Conservation (phyloP, 2,113 vertebrate species). For the Neopipo cinnamomea region DNA sequence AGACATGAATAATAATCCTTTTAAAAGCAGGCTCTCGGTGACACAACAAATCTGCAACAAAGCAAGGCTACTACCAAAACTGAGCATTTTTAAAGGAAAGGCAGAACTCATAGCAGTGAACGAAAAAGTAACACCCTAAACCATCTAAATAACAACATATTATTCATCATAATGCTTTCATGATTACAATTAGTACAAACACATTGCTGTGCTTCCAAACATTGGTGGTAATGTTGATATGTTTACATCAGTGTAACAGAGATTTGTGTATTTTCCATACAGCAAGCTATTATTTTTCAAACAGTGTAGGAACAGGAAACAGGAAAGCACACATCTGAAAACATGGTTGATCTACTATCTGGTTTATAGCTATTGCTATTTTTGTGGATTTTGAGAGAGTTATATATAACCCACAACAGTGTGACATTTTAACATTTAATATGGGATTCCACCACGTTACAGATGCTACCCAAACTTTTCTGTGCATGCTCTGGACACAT, state of each 20-base stretch:
- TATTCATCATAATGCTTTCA: not conserved
- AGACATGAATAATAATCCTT: not conserved
- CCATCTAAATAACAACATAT: not conserved
- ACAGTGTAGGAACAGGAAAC: conserved; percentile 9
- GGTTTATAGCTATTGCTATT: not conserved
- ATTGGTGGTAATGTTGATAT: not conserved
- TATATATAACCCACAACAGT: not conserved
- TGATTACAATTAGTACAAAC: not conserved
- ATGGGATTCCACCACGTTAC: rapidly evolving
- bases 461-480: not conserved
- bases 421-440: not conserved
- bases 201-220: conserved; percentile 29
- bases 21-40: not conserved
- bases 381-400: not conserved
- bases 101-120: not conserved
- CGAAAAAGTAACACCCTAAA: not conserved
- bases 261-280: not conserved
- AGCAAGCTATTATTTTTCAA: conserved; percentile 31
- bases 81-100: not conserved
- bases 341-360: not conserved
- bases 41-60: not conserved
- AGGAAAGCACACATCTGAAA: not conserved
- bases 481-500: not conserved
- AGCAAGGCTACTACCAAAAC: not conserved
- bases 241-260: not conserved